Conservation (phyloP, 2,797 vertebrate genomes). For the Numenius phaeopus region DNA sequence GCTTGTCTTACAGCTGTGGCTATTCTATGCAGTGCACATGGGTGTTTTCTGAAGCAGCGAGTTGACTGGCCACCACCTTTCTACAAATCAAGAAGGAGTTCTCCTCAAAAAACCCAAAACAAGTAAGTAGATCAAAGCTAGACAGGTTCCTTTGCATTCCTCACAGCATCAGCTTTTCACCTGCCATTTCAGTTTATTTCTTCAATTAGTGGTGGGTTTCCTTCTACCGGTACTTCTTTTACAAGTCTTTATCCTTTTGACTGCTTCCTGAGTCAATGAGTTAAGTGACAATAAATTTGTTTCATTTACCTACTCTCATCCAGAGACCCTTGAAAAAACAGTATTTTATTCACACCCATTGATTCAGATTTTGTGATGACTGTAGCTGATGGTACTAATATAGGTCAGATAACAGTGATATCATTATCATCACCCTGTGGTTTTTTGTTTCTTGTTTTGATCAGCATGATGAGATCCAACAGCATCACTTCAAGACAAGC, state of each 20-base stretch:
- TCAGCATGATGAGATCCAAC: background rate
- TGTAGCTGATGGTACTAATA: background rate
- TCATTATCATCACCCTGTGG: background rate
- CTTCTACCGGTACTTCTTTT: background rate
- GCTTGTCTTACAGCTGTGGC: background rate
- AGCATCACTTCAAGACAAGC: background rate
- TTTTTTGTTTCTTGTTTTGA: background rate
- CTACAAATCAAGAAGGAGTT: background rate
- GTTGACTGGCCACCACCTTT: background rate
- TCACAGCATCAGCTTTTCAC: background rate
- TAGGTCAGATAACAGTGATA: background rate
- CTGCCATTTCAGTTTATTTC: background rate
- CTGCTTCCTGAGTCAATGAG: background rate
- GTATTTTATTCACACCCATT: background rate
- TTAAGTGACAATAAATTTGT: background rate
- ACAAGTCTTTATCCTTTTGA: background rate
- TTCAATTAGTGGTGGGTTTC: background rate
- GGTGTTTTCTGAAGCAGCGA: rapidly evolving
- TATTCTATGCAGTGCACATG: rapidly evolving
- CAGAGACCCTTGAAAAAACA: background rate
- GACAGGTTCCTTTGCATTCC: background rate
- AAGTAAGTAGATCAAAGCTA: background rate
- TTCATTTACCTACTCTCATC: background rate
- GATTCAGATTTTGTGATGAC: background rate
- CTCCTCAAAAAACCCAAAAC: background rate